Evolutionary conservation across 2,797 vertebrate genomes (phyloP), one percentile per base, ranked within the genome.

Genomic region (Neosalanx taihuensis): DNA sequence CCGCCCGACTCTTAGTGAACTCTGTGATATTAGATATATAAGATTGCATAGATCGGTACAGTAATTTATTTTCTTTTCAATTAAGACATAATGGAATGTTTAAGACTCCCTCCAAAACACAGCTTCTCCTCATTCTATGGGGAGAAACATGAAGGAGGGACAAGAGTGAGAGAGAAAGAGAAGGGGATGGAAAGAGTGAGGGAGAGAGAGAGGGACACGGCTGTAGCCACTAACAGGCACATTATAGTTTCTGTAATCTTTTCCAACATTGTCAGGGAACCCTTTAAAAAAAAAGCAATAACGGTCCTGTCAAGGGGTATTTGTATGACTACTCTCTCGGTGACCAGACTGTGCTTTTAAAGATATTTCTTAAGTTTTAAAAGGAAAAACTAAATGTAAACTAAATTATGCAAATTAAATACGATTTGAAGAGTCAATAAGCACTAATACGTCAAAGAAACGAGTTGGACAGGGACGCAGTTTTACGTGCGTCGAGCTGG

Each of bases 41-140:
- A 82, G 81, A 87, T 93, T 93, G 92, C 92, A 93, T 93, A 93
- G 92, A 89, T 87, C 76, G 74, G 81, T 80, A 82, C 72, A 86
- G 80, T 76, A 86, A 83, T 84, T 88, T 74, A 67, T 76, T 69
- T 88, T 72, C 64, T 76, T 69, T 71, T 73, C 77, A 73, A 77
- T 90, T 89, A 87, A 81, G 79, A 87, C 84, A 85, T 81, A 85
- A 86, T 87, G 89, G 89, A 92, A 91, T 87, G 88, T 89, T 89
- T 87, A 85, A 79, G 75, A 81, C 75, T 82, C 77, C 76, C 64
- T 71, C 56, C 71, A 72, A 53, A 18, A 53, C 51, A n/a, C 70
- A 33, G 26, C 26, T 67, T 73, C 79, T 68, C 60, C 46, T 82
- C 79, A 15, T 79, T 76, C 75, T 67, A 33, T 60, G 59, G 67